Conservation (phyloP, 2,888 invertebrate species). For the Horisme vitalbata region DNA sequence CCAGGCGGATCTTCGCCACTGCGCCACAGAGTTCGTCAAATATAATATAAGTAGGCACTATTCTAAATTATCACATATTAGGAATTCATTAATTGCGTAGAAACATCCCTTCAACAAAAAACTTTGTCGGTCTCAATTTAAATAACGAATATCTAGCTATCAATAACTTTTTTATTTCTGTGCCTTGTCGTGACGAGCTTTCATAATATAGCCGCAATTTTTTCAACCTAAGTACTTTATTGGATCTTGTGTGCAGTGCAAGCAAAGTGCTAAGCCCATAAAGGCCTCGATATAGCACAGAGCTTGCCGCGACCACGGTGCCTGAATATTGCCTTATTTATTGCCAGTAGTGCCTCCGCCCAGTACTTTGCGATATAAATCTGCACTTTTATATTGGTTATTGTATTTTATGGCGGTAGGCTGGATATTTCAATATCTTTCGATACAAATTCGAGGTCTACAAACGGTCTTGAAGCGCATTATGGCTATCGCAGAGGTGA, state of each 20-base stretch:
- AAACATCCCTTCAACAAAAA: too few relatives aligned
- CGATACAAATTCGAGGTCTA: conserved; percentile 1
- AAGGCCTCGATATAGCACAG: conserved; percentile 15
- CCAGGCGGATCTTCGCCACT: too few relatives aligned
- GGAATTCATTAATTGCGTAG: too few relatives aligned
- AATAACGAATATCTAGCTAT: too few relatives aligned
- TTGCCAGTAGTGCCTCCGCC: conserved; percentile 18
- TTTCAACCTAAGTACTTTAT: conserved; percentile 14
- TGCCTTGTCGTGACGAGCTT: too few relatives aligned
- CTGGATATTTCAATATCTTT: conserved; percentile 6
- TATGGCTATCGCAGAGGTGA: too few relatives aligned
- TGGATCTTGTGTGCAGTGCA: conserved; percentile 4
- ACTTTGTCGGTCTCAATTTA: too few relatives aligned
- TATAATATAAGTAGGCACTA: too few relatives aligned
- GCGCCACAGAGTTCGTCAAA: too few relatives aligned
- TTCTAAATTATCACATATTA: too few relatives aligned
- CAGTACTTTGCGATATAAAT: conserved; percentile 19
- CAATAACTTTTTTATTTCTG: not conserved
- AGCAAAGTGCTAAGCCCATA: conserved; percentile 16
- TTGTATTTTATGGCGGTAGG: conserved; percentile 12
- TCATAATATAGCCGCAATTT: too few relatives aligned
- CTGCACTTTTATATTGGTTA: conserved; percentile 21
- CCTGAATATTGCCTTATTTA: conserved; percentile 29
- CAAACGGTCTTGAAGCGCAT: too few relatives aligned
- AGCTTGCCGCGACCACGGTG: conserved; percentile 12